Base-by-base conservation (phyloP, 2,113 vertebrate genomes). In the Lanius collurio region DNA sequence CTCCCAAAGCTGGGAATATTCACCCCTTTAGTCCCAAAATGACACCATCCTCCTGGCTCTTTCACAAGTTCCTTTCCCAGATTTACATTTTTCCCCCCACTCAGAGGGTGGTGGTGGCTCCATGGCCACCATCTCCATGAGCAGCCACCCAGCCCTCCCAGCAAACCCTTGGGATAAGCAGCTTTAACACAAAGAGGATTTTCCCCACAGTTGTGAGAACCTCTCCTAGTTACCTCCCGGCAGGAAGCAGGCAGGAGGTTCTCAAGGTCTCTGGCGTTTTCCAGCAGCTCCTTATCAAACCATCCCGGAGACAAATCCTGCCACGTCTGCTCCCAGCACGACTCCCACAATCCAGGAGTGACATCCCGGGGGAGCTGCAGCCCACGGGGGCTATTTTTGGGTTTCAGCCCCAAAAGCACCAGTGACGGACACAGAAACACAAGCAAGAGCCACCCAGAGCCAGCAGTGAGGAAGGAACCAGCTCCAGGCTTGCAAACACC, bases 151-250 rank as follows among this genome's bases (percentile, higher is more conserved):
- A 14, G 53, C 22, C 35, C 47, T 62, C 47, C 53, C 2, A 0
- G 69, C 37, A 57, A 74, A 52, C 46, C 62, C 30, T 63, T 5
- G 4, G 82, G 42, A 15, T 92, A 92, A 95, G 86, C 79, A 6
- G 90, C 87, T 94, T 95, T 82, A 13, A 6, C 79, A 35, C 90
- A 85, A 94, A 95, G 87, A 88, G 75, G 93, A 95, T 95, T 94
- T 88, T 46, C 82, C 87, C 74, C 26, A 19, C 0, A 6, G 23
- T 13, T 49, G 22, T 9, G 42, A 49, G 68, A 83, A 35, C 55
- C 44, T 41, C 35, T 46, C 79, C 78, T 2, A 2, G 50, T 22
- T 24, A 9, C 21, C 16, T 6, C 10, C 41, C 1, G 7, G 53
- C 28, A 23, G 41, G 77, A 23, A 76, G 71, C 2, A 10, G 44